phyloP scores from a whole-genome alignment of 2,113 vertebrate genomes.

The chimpanzee (Pan troglodytes) region NHGRI_mPanTro3-v2.1_pri NC_072416.2:46147001-46147500 shows the following conservation, averaged over 20 bases:
- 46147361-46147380: not conserved
- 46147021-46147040: not conserved
- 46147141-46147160: not conserved
- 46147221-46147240: not conserved
- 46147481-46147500: not conserved
- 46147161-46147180: not conserved
- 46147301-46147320: not conserved
- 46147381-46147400: not conserved
- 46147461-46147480: accelerated
- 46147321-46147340: not conserved
- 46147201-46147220: not conserved
- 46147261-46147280: too few species aligned
- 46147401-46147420: not conserved
- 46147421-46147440: not conserved
- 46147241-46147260: not conserved
- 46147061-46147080: not conserved
- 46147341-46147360: too few species aligned
- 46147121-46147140: not conserved
- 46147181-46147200: not conserved
- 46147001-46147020: not conserved
- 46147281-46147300: too few species aligned
- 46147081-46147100: not conserved
- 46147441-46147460: accelerated
- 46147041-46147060: not conserved
- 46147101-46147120: not conserved